Evolutionary conservation across 2,797 vertebrate species (phyloP), one percentile per base, ranked within the genome.

Genomic region (Gallinago nigripennis): DNA sequence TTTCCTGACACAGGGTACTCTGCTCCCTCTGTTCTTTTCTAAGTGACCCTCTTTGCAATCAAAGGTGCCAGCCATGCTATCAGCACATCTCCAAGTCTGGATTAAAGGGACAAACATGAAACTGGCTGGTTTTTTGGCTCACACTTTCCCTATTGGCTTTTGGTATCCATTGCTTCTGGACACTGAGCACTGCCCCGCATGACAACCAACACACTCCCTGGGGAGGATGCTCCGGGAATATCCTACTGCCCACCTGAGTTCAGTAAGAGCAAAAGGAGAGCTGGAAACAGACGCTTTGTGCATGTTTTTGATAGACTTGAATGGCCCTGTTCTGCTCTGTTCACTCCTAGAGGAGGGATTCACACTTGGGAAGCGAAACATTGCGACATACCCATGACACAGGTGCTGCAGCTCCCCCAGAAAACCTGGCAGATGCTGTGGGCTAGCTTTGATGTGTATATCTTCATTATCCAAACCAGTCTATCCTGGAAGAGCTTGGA

Each of bases 141-240:
- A 66, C 6, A 4, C 16, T 45, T 21, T 79, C 53, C 54, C 10
- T 51, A 0, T 23, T 1, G 5, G 48, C 8, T 77, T 81, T 95
- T 94, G 80, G 86, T 88, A 88, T 37, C 64, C 51, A 24, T 37
- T 90, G 70, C 56, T 94, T 95, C 92, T 76, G 63, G 79, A 24
- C 35, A 33, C 86, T 81, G 54, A 96, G 80, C 91, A 79, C 58
- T 77, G 84, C 78, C 75, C 75, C 4, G 9, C 57, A 45, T 85
- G 88, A 92, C 37, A 66, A 53, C 43, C 24, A 6, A 88, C 39
- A 54, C 15, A 9, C 27, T 93, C 90, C 82, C 93, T 83, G 91
- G 70, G 73, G 66, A 95, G 37, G 35, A 43, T 37, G 53, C 41
- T 82, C 53, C 33, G n/a, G 64, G 25, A 75, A 54, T 41, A 35